Evolutionary conservation across 1,140 invertebrate genomes (phyloP), one percentile per base, ranked within the genome.

Genomic region (Cepaea nemoralis): DNA sequence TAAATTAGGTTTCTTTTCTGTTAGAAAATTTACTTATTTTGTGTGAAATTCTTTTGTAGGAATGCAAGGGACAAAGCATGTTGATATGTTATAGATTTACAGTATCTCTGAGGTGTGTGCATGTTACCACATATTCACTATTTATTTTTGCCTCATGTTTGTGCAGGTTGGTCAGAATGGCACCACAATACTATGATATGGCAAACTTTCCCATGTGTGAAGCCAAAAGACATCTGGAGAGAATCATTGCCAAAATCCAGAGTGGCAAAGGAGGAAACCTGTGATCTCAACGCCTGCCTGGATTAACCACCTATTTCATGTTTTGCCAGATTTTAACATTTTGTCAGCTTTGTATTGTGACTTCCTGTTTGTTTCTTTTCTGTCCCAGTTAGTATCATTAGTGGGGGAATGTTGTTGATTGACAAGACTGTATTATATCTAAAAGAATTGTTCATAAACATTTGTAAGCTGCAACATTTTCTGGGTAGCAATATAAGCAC

Each of bases 101-200:
- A 55, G n/a, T 16, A 14, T 16, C n/a, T 55, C n/a, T 55, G 50
- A 55, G 50, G 14, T 55, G 50, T n/a, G n/a, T n/a, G n/a, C n/a
- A n/a, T n/a, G n/a, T n/a, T n/a, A n/a, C n/a, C n/a, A n/a, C n/a
- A n/a, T n/a, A n/a, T n/a, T n/a, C n/a, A n/a, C n/a, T n/a, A n/a
- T n/a, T n/a, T n/a, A n/a, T n/a, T n/a, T n/a, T n/a, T n/a, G n/a
- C n/a, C n/a, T n/a, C n/a, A n/a, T 55, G n/a, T 69, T 22, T 31
- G 6, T 40, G 0, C 33, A 99, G 97, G 97, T 92, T 99, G n/a
- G 91, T 99, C 2, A 95, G 95, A 88, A 95, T 99, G 84, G 97
- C 98, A 0, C 97, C 98, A 0, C 97, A 98, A 90, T 99, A 99
- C 93, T 99, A 99, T 89, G 98, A 99, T 90, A 93, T 99, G 89